phyloP scores from a whole-genome alignment of 1,140 invertebrate genomes.

The Ceratosolen fusciceps region DNA sequence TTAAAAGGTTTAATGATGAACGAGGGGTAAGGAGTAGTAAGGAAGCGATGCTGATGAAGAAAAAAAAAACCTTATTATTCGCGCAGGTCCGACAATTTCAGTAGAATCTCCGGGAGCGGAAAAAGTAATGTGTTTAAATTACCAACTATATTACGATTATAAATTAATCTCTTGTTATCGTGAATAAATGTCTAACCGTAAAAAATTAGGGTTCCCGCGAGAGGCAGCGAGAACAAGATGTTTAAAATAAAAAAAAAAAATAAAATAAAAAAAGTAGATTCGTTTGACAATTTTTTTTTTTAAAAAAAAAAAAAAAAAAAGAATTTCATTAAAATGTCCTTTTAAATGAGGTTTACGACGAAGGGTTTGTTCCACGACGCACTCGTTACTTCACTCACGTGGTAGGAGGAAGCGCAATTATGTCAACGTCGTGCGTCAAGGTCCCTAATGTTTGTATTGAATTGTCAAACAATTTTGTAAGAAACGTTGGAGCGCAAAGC shows the following conservation, averaged over 20 bases:
- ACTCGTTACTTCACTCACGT: slow-evolving; percentile 24
- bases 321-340: slow-evolving; percentile 12
- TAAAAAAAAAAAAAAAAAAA: too few species aligned
- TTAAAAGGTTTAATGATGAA: background rate
- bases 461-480: background rate
- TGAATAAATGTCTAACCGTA: slow-evolving; percentile 44
- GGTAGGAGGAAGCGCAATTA: slow-evolving; percentile 22
- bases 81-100: slow-evolving; percentile 12
- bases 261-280: too few species aligned
- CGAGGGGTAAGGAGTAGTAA: too few species aligned
- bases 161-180: slow-evolving; percentile 37
- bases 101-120: slow-evolving; percentile 3
- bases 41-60: slow-evolving; percentile 12
- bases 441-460: slow-evolving; percentile 34
- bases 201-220: slow-evolving; percentile 10
- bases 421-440: slow-evolving; percentile 40
- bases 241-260: too few species aligned
- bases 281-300: background rate
- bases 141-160: slow-evolving; percentile 36
- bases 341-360: background rate
- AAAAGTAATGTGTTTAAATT: slow-evolving; percentile 33
- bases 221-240: slow-evolving; percentile 21
- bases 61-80: background rate
- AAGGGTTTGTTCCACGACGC: slow-evolving; percentile 1
- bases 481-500: background rate